Base-by-base conservation (phyloP, 2,888 invertebrate species). In the Leptinotarsa juncta region DNA sequence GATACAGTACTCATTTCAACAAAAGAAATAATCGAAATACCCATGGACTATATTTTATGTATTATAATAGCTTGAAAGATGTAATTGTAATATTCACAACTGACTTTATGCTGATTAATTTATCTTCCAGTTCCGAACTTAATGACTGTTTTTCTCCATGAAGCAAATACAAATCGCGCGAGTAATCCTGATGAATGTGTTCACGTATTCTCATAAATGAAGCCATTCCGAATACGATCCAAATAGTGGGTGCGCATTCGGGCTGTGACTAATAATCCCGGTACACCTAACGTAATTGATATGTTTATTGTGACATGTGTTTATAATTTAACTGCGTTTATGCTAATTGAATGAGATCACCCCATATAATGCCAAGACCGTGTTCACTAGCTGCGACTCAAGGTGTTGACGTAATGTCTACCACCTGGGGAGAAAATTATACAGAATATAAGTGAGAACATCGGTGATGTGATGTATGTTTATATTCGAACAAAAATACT, bases 321-420 rank as follows among this genome's bases (percentile, higher is more conserved):
- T 71, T 53, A 68, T 73, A 68, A 71, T 66, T 71, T 51, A 53
- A 72, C 26, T 53, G 53, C 72, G 67, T 62, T 73, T 49, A 72
- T 67, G 70, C 26, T 73, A 75, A 75, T 75, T 75, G 55, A 70
- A 70, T 72, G 72, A 75, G 71, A 72, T 75, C 75, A 70, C 70
- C 70, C 70, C 48, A 71, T 55, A 71, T 42, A 66, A 66, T 67
- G 65, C 26, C 60, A 16, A 23, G 20, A 50, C 70, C 14, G 70
- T 62, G 55, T 20, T 42, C 20, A 18, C 48, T 62, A 42, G 48
- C 42, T 20, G 18, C 26, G 60, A 70, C 49, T 20, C 20, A 49
- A 57, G 55, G 60, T 70, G 57, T 50, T 62, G 62, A 62, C 69
- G 55, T 55, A 55, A 48, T 69, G 57, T 57, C 57, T 62, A 70